Evolutionary conservation across 2,888 invertebrate species (phyloP), one percentile per base, ranked within the genome.

Genomic region (Protonemura montana): DNA sequence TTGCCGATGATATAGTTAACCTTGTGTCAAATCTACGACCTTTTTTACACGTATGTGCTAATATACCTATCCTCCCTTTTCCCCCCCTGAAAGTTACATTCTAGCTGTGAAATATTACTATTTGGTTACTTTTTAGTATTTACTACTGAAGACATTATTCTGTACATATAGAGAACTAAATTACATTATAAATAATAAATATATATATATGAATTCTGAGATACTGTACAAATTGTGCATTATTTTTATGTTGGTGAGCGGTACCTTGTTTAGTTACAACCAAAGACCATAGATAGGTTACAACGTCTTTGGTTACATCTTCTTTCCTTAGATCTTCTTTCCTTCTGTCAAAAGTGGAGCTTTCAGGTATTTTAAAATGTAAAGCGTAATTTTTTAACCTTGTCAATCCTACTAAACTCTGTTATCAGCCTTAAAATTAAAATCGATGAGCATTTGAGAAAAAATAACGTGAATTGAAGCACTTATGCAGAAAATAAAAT

Each of bases 91-190:
- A 59, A 10, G 59, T 59, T 59, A 59, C 59, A 59, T 59, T 59
- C 59, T 59, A 59, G 59, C 21, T 59, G 59, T 59, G 21, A 59
- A 59, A 59, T 59, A 59, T 59, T 59, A 21, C 59, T 59, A 59
- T 59, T 59, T 59, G 59, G 59, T 59, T 59, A 59, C 59, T 59
- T 21, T n/a, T n/a, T n/a, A n/a, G n/a, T n/a, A 77, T 77, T 78
- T 27, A 81, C n/a, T 30, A 81, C 30, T 30, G 28, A 28, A 81
- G 28, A 30, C 81, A 30, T 81, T 81, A 28, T 81, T 28, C 30
- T 81, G 81, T 81, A 81, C 81, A 81, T 81, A 81, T 81, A 81
- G 81, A 81, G 25, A 30, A 29, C 26, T n/a, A 81, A 81, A 81
- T 81, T 81, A 81, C 28, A 81, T 81, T 81, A 81, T 81, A 81